Conservation (phyloP, 2,797 vertebrate species). For the Peromyscus eremicus region DNA sequence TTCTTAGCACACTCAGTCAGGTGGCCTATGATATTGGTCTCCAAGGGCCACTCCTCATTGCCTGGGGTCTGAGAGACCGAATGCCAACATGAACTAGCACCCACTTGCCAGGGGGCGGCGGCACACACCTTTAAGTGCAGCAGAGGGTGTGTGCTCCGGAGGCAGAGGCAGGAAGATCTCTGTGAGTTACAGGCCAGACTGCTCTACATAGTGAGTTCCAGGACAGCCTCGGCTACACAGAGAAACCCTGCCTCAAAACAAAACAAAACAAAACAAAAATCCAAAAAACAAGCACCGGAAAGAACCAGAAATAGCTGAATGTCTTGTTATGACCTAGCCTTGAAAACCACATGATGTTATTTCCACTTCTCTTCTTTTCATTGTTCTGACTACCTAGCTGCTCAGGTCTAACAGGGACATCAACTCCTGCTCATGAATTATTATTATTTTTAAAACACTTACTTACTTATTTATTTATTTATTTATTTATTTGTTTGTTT, state of each 20-base stretch:
- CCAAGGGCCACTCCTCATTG: not conserved
- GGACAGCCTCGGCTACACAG: too few species aligned
- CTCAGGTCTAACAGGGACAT: not conserved
- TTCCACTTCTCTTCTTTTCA: not conserved
- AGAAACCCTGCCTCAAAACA: not conserved
- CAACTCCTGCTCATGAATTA: not conserved
- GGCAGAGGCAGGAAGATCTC: not conserved
- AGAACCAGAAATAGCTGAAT: not conserved
- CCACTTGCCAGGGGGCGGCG: accelerated
- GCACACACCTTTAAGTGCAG: not conserved
- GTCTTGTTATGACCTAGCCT: not conserved
- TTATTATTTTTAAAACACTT: not conserved
- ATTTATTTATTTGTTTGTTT: too few species aligned
- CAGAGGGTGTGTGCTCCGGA: not conserved
- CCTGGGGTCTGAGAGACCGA: not conserved
- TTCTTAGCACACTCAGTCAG: not conserved
- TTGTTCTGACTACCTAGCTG: not conserved
- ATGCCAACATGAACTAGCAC: not conserved
- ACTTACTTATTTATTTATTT: not conserved
- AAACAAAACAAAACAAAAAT: not conserved
- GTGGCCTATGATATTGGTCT: not conserved
- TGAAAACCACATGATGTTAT: not conserved
- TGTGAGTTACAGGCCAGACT: not conserved
- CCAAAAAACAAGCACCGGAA: not conserved
- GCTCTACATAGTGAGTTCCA: not conserved